These are phyloP conservation scores for Vulpes lagopus DNA, from an alignment of 2,113 vertebrate genomes.

Conservation along the genomic window DNA sequence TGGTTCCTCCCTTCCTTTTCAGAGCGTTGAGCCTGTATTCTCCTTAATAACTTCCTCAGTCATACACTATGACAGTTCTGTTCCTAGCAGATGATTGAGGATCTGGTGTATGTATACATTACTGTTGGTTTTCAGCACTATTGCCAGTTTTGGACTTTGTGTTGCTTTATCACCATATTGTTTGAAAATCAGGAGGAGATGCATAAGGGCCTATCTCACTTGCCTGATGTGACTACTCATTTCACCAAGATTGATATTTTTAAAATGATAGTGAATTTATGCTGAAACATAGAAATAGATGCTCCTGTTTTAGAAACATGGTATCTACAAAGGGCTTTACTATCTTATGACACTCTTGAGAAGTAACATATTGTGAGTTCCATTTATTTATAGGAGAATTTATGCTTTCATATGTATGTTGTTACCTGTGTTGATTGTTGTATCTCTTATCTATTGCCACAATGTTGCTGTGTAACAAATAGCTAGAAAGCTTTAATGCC, in stretches of 20 bases:
- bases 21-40: not conserved
- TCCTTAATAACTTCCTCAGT: not conserved
- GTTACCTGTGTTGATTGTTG: not conserved
- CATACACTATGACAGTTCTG: not conserved
- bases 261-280: not conserved
- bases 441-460: not conserved
- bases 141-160: not conserved
- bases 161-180: not conserved
- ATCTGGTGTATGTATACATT: not conserved
- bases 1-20: not conserved
- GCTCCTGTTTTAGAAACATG: not conserved
- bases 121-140: not conserved
- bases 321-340: not conserved
- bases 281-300: not conserved
- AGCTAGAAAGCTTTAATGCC: not conserved
- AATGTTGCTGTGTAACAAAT: not conserved
- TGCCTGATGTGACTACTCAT: not conserved
- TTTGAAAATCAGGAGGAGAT: not conserved
- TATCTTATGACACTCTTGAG: not conserved
- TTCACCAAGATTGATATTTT: not conserved
- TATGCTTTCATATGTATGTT: not conserved
- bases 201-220: not conserved
- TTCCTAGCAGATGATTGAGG: not conserved
- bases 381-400: not conserved
- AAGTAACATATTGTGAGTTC: not conserved